Conservation (phyloP, 2,113 vertebrate species). For the Hippocampus zosterae region DNA sequence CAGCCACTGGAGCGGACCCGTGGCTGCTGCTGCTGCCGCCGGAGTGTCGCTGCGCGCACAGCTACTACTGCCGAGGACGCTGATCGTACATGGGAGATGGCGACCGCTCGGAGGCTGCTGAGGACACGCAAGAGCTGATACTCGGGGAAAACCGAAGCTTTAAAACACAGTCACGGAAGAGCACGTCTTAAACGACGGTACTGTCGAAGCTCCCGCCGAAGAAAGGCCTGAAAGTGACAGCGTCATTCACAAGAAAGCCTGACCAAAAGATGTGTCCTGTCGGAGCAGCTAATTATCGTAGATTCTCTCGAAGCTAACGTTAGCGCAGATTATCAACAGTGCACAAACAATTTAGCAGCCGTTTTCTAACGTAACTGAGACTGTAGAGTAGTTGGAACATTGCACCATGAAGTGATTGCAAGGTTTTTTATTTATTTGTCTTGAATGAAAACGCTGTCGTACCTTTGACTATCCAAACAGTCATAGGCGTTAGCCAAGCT, state of each 20-base stretch:
- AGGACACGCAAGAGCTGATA: conserved; percentile 68
- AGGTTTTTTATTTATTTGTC: neutral
- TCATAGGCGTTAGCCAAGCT: neutral
- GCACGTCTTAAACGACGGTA: conserved; percentile 51
- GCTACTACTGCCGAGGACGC: conserved; percentile 38
- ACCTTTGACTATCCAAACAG: neutral
- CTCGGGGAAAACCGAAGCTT: conserved; percentile 41
- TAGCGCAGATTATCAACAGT: conserved; percentile 52
- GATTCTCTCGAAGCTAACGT: conserved; percentile 25
- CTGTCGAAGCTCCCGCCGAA: neutral
- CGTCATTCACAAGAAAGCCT: neutral
- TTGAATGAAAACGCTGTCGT: neutral
- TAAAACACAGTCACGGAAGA: conserved; percentile 15
- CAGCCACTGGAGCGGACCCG: neutral
- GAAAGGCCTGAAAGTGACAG: neutral
- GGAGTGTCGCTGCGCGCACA: conserved; percentile 40
- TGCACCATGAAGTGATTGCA: conserved; percentile 3
- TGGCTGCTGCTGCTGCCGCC: conserved; percentile 4
- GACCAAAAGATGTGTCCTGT: neutral
- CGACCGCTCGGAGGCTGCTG: conserved; percentile 66
- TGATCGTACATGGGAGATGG: conserved; percentile 69
- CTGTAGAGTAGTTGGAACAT: neutral
- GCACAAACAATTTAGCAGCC: conserved; percentile 11
- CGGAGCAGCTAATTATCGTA: conserved; percentile 9
- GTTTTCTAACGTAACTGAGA: conserved; percentile 14